Evolutionary conservation across 2,797 vertebrate genomes (phyloP).

Genomic region (Picus viridis): DNA sequence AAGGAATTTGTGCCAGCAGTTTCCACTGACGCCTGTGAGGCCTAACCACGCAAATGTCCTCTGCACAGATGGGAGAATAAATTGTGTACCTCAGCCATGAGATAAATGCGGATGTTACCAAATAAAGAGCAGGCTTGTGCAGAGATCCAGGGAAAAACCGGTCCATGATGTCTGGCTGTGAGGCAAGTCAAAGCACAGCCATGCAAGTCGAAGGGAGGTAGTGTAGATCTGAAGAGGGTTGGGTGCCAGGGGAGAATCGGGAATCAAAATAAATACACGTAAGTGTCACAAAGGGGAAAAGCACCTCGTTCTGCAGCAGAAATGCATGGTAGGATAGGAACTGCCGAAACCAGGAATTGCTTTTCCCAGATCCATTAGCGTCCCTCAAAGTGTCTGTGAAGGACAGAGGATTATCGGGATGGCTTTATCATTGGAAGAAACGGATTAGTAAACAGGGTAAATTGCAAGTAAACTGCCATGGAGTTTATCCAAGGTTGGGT

Average conservation of each 20-base stretch:
- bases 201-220: background rate
- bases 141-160: conserved; percentile 20
- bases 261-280: conserved; percentile 26
- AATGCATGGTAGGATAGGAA: conserved; percentile 53
- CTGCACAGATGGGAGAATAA: conserved; percentile 37
- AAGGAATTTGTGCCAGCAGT: background rate
- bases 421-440: conserved; percentile 76
- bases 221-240: background rate
- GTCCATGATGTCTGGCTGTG: conserved; percentile 25
- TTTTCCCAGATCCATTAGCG: conserved; percentile 64
- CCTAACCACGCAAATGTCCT: background rate
- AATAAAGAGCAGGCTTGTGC: conserved; percentile 40
- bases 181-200: conserved; percentile 18
- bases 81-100: conserved; percentile 12
- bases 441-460: conserved; percentile 81
- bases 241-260: conserved; percentile 18
- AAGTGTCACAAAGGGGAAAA: conserved; percentile 27
- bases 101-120: conserved; percentile 16
- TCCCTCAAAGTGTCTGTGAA: conserved; percentile 74
- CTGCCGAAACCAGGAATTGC: conserved; percentile 21
- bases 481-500: conserved; percentile 80
- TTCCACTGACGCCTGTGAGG: conserved; percentile 2
- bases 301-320: conserved; percentile 51
- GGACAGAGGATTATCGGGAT: conserved; percentile 76
- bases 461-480: conserved; percentile 79